These are phyloP conservation scores for Falco novaeseelandiae DNA, from an alignment of 2,797 vertebrate genomes.

Conservation along the genomic window DNA sequence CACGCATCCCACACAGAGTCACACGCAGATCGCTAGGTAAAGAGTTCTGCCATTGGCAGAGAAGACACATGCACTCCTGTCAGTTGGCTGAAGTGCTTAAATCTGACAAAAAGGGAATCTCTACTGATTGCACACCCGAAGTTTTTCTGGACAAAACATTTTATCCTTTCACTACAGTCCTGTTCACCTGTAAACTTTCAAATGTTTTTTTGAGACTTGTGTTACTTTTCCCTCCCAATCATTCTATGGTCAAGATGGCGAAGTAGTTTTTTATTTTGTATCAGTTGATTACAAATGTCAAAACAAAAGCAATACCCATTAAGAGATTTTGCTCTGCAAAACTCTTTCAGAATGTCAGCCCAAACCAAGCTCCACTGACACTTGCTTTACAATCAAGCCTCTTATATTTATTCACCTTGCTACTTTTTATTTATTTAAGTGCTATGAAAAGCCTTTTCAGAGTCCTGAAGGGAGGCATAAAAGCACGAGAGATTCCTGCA, in stretches of 20 bases:
- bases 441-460: not conserved
- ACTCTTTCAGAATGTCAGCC: not conserved
- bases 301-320: not conserved
- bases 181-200: not conserved
- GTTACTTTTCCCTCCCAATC: not conserved
- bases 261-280: not conserved
- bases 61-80: fast-evolving
- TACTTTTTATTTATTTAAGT: not conserved
- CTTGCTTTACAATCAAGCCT: not conserved
- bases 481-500: not conserved
- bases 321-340: not conserved
- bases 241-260: not conserved
- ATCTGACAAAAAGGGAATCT: not conserved
- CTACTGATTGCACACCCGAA: not conserved
- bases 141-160: not conserved
- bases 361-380: not conserved
- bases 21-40: not conserved
- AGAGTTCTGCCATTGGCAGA: not conserved
- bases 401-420: not conserved
- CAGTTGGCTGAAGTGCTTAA: not conserved
- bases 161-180: not conserved
- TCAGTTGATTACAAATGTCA: not conserved
- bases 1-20: not conserved
- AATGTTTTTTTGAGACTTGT: not conserved
- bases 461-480: not conserved